Percentiles rank a stretch among this genome's conserved stretches.
These are phyloP conservation scores for Parnassius glacialis DNA, from an alignment of 2,888 invertebrate species.

Conservation along the genomic window DNA sequence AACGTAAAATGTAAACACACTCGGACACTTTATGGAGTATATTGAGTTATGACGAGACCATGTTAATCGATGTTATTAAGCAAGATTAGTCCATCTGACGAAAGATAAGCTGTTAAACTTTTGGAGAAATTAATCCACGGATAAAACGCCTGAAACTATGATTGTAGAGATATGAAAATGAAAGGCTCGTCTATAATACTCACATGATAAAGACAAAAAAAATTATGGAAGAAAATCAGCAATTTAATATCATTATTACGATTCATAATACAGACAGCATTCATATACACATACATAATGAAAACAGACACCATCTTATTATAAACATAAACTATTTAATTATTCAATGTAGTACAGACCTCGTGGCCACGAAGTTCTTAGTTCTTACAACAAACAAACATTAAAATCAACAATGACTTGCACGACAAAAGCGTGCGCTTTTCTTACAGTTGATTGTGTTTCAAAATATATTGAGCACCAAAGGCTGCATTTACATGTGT, in stretches of 20 bases:
- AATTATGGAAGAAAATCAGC: constrained; percentile 3
- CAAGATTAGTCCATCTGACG: constrained; percentile 51
- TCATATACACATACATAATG: not conserved
- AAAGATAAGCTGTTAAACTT: constrained; percentile 51
- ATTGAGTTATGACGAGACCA: constrained; percentile 30
- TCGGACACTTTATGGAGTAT: constrained; percentile 30
- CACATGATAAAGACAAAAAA: constrained; percentile 4
- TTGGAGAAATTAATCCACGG: constrained; percentile 53
- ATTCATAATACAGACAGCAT: not conserved
- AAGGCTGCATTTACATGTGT: not conserved
- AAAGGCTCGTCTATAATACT: not conserved
- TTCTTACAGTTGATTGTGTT: not conserved
- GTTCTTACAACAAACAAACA: constrained; percentile 24
- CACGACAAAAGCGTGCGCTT: constrained; percentile 23
- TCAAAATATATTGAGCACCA: constrained; percentile 25
- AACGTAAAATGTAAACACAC: not conserved
- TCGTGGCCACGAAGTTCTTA: constrained; percentile 42
- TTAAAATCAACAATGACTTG: constrained; percentile 24
- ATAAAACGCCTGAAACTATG: constrained; percentile 42
- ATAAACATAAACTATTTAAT: constrained; percentile 37
- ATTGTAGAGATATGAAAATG: constrained; percentile 36
- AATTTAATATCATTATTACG: not conserved
- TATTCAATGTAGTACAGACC: constrained; percentile 27
- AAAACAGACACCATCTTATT: constrained; percentile 27
- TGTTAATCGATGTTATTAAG: constrained; percentile 49